Base-by-base conservation (phyloP, 2,888 invertebrate genomes). In the Athrips mouffetella region DNA sequence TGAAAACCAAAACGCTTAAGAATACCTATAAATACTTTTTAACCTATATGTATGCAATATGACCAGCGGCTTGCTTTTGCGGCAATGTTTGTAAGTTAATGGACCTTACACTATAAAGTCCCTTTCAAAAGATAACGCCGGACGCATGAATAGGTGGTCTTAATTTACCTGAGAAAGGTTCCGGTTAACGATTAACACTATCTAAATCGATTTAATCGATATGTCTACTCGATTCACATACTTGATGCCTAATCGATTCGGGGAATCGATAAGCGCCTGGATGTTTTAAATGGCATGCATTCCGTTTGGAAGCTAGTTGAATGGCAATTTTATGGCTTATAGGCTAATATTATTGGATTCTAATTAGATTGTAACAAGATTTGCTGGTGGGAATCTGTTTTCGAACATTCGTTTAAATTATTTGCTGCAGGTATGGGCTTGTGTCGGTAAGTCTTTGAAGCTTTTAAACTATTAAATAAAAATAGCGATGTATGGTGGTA, bases 111-210 rank as follows among this genome's bases (percentile, higher is more conserved):
- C 68, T 70, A 70, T 70, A 72, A 78, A 67, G 73, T 73, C 37
- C 20, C 37, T 79, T 78, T 80, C 75, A 75, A 74, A 70, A 77
- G 81, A 81, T 83, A 83, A 80, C 76, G 70, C 69, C 69, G 68
- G 82, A 83, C 84, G 62, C 73, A 76, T 87, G 83, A 86, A 87
- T 86, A 76, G 86, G 77, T 82, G 83, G 80, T 85, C 81, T 84
- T 85, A 84, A 86, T 82, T 84, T 82, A 84, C 78, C 75, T 73
- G 72, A 73, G 77, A 77, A 71, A 74, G 76, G 76, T 79, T 78
- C 77, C 80, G 79, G 74, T 75, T 77, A 78, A 77, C 77, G 66
- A 51, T 60, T 70, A 70, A 73, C 73, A 74, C 29, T 44, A 44
- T 37, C 37, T 37, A n/a, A 18, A 18, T 37, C 37, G 37, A 37